These are phyloP conservation scores for Spialia ferax DNA, from an alignment of 2,888 invertebrate species.

Conservation along the genomic window DNA sequence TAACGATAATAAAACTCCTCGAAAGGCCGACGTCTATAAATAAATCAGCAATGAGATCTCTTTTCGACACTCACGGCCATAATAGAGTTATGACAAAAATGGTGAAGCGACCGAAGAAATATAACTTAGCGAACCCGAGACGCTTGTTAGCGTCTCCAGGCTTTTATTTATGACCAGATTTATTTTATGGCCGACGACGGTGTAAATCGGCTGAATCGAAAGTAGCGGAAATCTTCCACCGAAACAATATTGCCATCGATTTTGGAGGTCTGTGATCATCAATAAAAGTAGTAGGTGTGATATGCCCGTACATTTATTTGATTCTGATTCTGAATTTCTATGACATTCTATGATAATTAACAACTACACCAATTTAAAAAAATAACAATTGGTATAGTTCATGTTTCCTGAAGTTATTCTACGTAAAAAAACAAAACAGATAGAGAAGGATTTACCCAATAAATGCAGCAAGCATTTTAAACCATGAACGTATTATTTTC, in stretches of 20 bases:
- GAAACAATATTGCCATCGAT: conserved; percentile 66
- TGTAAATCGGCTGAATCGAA: conserved; percentile 68
- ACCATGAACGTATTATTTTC: neutral
- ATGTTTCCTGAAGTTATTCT: neutral
- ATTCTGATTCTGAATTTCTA: too few relatives aligned
- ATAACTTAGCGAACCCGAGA: conserved; percentile 84
- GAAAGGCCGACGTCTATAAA: conserved; percentile 50
- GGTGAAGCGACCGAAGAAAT: conserved; percentile 77
- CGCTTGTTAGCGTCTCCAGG: conserved; percentile 84
- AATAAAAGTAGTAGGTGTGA: neutral
- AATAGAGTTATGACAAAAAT: conserved; percentile 85
- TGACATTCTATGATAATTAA: too few relatives aligned
- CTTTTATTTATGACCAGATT: conserved; percentile 86
- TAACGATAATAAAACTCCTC: neutral
- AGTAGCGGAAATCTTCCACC: conserved; percentile 61
- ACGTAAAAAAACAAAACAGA: neutral
- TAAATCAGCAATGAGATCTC: conserved; percentile 75
- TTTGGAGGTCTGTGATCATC: conserved; percentile 33
- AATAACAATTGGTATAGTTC: too few relatives aligned
- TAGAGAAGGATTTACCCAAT: neutral
- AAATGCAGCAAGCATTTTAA: neutral
- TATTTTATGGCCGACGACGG: conserved; percentile 81
- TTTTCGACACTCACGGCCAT: conserved; percentile 79
- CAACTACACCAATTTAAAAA: too few relatives aligned
- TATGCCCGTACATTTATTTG: neutral